Evolutionary conservation across 2,113 vertebrate species (phyloP), one percentile per base, ranked within the genome.

Genomic region (Lepisosteus oculatus): DNA sequence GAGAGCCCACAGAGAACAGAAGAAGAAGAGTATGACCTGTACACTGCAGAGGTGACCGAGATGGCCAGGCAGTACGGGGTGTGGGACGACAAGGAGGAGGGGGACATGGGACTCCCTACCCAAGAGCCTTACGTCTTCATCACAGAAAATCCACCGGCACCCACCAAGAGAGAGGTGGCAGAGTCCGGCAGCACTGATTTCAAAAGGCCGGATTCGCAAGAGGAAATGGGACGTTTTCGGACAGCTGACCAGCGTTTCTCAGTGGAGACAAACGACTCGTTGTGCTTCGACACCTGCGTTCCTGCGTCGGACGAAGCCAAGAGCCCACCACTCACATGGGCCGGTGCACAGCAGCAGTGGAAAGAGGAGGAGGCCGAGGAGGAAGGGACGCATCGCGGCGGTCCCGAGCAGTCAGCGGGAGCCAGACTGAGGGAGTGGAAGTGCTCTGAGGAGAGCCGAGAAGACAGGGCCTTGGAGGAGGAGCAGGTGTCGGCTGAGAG

Each of bases 31-130:
- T 81, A 77, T 77, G 79, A 87, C 69, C 74, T 83, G 43, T 85
- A 83, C 72, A 85, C 83, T 45, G 68, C 15, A 4, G 88, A 86
- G 45, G 84, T 80, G 69, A 84, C 84, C 6, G 88, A 89, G 12
- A 66, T 89, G 41, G 85, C 78, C n/a, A 88, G 74, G n/a, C 79
- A 83, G 61, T 90, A 86, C 0, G 85, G 84, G 13, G 79, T 92
- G 8, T 87, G 89, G 69, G 88, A 87, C 6, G 89, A 90, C 1
- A 87, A 85, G 4, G 85, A 88, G 12, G 88, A 90, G 17, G 72
- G 87, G 15, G 91, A 84, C 65, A 74, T 76, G 57, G 86, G 82
- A 62, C 69, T 85, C 13, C 76, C 76, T 29, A 70, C 64, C 1
- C 76, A 85, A 77, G 87, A 87, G n/a, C 64, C 75, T 4, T 70